These are phyloP conservation scores for Bruchidius siliquastri DNA, from an alignment of 2,888 invertebrate genomes.

Conservation along the genomic window DNA sequence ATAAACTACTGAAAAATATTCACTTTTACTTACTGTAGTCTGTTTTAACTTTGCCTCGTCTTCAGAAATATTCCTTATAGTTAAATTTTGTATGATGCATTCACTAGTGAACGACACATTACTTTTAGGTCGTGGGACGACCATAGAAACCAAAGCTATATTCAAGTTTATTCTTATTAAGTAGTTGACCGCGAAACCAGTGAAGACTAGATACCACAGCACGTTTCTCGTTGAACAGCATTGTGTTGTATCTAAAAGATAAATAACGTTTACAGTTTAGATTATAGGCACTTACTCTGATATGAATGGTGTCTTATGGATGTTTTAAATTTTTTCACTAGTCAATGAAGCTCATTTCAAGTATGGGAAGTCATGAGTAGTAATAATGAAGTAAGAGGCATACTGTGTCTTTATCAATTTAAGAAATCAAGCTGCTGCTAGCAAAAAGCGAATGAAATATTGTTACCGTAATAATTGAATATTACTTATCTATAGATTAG, in stretches of 20 bases:
- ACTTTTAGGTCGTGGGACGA: slow-evolving; percentile 35
- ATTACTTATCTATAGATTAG: too few relatives aligned
- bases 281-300: not conserved
- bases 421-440: too few relatives aligned
- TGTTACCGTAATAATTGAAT: too few relatives aligned
- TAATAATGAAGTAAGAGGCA: too few relatives aligned
- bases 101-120: slow-evolving; percentile 32
- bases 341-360: too few relatives aligned
- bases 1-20: too few relatives aligned
- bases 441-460: too few relatives aligned
- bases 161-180: slow-evolving; percentile 65
- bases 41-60: not conserved
- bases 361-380: too few relatives aligned
- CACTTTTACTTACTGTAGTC: not conserved
- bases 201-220: slow-evolving; percentile 61
- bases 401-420: too few relatives aligned
- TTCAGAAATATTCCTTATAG: not conserved
- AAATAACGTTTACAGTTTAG: not conserved
- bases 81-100: slow-evolving; percentile 14
- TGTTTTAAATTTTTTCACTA: too few relatives aligned
- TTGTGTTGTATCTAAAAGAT: slow-evolving; percentile 24
- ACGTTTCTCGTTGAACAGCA: slow-evolving; percentile 43
- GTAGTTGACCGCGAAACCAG: slow-evolving; percentile 64
- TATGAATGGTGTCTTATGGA: too few relatives aligned
- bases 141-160: slow-evolving; percentile 66